Evolutionary conservation across 2,113 vertebrate species (phyloP).

Genomic region (Bufo gargarizans): DNA sequence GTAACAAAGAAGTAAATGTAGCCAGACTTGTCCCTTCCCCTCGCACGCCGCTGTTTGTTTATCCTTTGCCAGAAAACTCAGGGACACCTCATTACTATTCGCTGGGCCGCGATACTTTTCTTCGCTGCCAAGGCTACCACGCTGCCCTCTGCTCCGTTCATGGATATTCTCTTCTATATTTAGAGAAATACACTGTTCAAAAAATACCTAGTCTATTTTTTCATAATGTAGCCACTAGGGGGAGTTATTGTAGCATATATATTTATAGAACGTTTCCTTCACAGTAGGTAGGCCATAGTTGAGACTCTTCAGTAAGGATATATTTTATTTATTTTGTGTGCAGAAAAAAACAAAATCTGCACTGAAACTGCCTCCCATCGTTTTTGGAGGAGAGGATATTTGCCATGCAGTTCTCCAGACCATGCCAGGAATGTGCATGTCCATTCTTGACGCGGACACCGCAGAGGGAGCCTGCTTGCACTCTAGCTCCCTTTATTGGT

Average conservation of each 20-base stretch:
- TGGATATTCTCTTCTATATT: background rate
- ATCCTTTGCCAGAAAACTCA: constrained; percentile 10
- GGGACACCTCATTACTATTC: background rate
- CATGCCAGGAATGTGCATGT: too few species aligned
- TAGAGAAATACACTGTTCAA: background rate
- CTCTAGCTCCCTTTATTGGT: too few species aligned
- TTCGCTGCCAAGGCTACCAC: background rate
- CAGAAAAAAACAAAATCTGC: too few species aligned
- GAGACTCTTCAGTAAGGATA: too few species aligned
- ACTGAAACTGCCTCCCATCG: too few species aligned
- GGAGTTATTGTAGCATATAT: background rate
- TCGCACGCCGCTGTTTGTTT: background rate
- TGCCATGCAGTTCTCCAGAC: too few species aligned
- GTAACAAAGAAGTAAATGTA: background rate
- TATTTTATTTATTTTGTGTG: too few species aligned
- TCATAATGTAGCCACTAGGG: background rate
- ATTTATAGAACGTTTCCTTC: too few species aligned
- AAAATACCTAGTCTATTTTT: background rate
- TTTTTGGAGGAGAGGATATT: too few species aligned
- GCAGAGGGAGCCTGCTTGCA: too few species aligned
- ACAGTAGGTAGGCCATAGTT: too few species aligned
- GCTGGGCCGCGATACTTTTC: background rate
- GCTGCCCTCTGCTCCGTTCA: background rate
- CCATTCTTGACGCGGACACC: too few species aligned
- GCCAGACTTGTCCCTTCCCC: background rate